Evolutionary conservation across 2,888 invertebrate genomes (phyloP), one percentile per base, ranked within the genome.

Genomic region (Notocelia uddmanniana): DNA sequence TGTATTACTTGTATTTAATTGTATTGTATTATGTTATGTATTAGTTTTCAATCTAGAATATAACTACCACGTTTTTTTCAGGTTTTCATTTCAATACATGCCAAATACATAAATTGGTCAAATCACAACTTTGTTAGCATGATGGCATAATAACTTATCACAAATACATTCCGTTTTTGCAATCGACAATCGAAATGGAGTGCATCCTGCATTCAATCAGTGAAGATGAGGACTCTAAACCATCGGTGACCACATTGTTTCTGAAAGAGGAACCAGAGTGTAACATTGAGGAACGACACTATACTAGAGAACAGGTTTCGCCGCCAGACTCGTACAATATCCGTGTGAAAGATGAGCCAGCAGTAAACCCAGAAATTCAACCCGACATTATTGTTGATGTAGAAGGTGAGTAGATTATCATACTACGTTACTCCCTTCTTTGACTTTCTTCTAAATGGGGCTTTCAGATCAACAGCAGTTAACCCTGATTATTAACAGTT

Each of bases 171-270:
- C 11, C 10, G 23, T 26, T n/a, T 3, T 21, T n/a, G 23, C 10
- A 15, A n/a, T 23, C n/a, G 5, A n/a, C n/a, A 21, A 64, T 64
- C 52, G 52, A 64, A n/a, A 54, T 64, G 64, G 52, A 64, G 21
- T 34, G 8, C 21, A 21, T 34, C 2, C 21, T 21, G 31, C 6
- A 2, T 9, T 19, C 19, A 50, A 15, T 34, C 23, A 62, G 18
- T 37, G 34, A 21, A 5, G 54, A 60, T 11, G 60, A 45, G 11
- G n/a, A 45, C 50, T 23, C n/a, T 2, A 54, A 54, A 63, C 34
- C 50, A 18, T 62, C 13, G 18, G 19, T 21, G 52, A 34, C 34
- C 19, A 19, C 11, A 15, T 18, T 37, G 15, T 15, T 9, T 21
- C 10, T 23, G n/a, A 64, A 64, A 23, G 64, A 52, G n/a, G 64